Evolutionary conservation across 2,888 invertebrate species (phyloP), one percentile per base, ranked within the genome.

Genomic region (Boloria euphrosyne): DNA sequence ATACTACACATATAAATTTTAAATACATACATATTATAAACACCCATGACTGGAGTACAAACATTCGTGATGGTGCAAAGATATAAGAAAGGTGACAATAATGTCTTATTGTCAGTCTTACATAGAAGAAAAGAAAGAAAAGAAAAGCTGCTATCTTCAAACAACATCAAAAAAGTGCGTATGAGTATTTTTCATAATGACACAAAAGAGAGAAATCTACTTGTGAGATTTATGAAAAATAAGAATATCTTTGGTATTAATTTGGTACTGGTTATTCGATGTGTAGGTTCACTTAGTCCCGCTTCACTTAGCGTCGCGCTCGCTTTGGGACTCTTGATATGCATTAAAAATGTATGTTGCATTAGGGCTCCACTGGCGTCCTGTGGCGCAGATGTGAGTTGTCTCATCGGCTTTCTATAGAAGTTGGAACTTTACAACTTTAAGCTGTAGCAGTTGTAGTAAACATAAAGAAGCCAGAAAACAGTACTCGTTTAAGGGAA

Each of bases 281-380:
- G 43, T 50, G 58, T n/a, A 53, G 58, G 58, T 58, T 59, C 18
- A 46, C 52, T 52, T 52, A 53, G 51, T 13, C 47, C 47, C 54
- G 59, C 52, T 61, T 54, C 66, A 85, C 81, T 86, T 81, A 85
- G 75, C 76, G 71, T 72, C 74, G 72, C 74, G 73, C 80, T 76
- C 79, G 78, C 75, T 76, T 73, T 69, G 82, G 83, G 85, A 81
- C 86, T 83, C 88, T 88, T 87, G 88, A 88, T 88, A 84, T 84
- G 86, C 86, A 89, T 90, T 89, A 89, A 90, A 89, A 89, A 89
- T 89, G 85, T 85, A 89, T 79, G 83, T 75, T 81, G 84, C 88
- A 89, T 89, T 88, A 88, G 88, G 81, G 84, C 80, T 73, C 81
- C 84, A 85, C 85, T 84, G 78, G 82, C 67, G 70, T 69, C 69